Evolutionary conservation across 2,888 invertebrate species (phyloP).

Genomic region (Tipula lateralis): DNA sequence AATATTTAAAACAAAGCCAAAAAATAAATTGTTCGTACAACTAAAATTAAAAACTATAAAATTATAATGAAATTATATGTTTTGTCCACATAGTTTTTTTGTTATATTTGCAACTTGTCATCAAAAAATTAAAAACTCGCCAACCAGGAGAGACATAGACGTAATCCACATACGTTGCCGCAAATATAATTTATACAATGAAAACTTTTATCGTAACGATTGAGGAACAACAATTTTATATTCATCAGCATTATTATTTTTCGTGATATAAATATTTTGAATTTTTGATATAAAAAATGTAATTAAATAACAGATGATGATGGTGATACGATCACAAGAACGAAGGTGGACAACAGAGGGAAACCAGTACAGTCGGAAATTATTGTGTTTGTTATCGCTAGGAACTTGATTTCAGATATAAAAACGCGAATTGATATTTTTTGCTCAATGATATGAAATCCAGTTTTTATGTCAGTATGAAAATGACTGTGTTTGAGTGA

Average conservation of each 20-base stretch:
- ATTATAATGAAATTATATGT: neutral
- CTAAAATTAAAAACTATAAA: slow-evolving; percentile 19
- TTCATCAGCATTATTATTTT: neutral
- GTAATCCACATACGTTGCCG: neutral
- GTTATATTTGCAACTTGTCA: neutral
- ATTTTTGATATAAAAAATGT: neutral
- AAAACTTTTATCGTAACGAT: neutral
- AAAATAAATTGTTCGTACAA: neutral
- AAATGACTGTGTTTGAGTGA: no score
- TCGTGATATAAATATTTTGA: neutral
- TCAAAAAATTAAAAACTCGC: neutral
- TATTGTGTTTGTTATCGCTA: neutral
- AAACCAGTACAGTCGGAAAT: neutral
- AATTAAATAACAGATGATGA: neutral
- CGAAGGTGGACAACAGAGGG: neutral
- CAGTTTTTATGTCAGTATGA: neutral
- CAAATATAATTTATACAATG: neutral
- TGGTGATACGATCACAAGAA: neutral
- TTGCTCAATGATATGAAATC: neutral
- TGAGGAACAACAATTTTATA: neutral
- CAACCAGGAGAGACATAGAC: neutral
- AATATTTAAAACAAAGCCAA: neutral
- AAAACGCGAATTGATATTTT: neutral
- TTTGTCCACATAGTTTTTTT: neutral
- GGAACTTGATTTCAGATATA: neutral